A percentile compares a stretch with the other conserved stretches of the same genome.
Evolutionary conservation across 2,888 invertebrate species (phyloP).

Genomic region (Anodontia alba): DNA sequence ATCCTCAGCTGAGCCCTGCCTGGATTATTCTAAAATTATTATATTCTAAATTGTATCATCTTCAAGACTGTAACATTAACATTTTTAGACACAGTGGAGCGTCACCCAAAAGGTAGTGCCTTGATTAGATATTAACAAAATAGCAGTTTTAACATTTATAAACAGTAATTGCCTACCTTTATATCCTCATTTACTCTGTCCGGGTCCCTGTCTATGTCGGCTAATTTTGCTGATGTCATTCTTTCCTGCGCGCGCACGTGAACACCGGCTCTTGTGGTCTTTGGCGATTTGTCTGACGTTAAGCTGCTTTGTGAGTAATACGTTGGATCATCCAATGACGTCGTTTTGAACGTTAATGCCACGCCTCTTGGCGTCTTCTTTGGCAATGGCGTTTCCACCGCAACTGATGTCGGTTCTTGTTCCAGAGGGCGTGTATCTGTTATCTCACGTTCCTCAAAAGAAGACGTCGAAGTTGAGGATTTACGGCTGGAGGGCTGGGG

Average conservation of each 20-base stretch:
- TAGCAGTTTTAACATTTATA: no score
- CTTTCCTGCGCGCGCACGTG: background rate
- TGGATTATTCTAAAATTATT: no score
- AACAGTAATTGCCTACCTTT: constrained; percentile 87
- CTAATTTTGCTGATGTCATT: constrained; percentile 23
- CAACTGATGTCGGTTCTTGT: constrained; percentile 16
- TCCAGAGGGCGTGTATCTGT: constrained; percentile 1
- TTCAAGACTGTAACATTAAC: no score
- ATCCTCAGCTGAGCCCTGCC: no score
- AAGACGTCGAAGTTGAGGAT: constrained; percentile 60
- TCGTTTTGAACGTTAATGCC: constrained; percentile 44
- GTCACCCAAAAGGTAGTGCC: no score
- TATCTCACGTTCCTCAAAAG: constrained; percentile 47
- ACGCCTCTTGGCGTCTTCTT: constrained; percentile 21
- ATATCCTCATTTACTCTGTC: constrained; percentile 89
- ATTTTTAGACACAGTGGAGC: no score
- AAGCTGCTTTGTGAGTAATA: constrained; percentile 38
- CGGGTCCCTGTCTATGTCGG: constrained; percentile 87
- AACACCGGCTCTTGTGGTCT: background rate
- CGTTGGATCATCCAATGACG: constrained; percentile 47
- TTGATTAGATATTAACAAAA: no score
- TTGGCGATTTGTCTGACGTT: constrained; percentile 19
- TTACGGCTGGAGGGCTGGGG: constrained; percentile 20
- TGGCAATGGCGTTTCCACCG: constrained; percentile 16
- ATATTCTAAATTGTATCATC: no score